Base-by-base conservation (phyloP, 2,888 invertebrate genomes). In the Crioceris asparagi region DNA sequence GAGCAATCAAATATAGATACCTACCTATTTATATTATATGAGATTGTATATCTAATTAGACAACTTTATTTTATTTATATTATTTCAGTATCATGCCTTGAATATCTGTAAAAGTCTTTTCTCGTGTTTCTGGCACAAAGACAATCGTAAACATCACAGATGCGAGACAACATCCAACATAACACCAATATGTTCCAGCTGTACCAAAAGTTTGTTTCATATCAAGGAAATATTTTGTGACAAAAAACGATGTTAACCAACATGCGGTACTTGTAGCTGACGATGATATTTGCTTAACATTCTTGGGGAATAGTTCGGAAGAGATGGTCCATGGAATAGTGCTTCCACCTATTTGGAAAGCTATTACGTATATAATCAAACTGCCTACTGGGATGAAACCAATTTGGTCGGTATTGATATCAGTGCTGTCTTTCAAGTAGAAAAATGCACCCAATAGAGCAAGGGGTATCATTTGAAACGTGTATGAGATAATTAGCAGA, bases 61-160 rank as follows among this genome's bases (percentile, higher is more conserved):
- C n/a, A n/a, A n/a, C n/a, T n/a, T n/a, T n/a, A n/a, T 27, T n/a
- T n/a, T n/a, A n/a, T n/a, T n/a, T n/a, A n/a, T n/a, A n/a, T n/a
- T n/a, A n/a, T n/a, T n/a, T n/a, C n/a, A n/a, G 40, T 19, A 52
- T 32, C 55, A 76, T 72, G 32, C 75, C 71, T 61, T 84, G 83
- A 43, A 92, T 91, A 65, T 91, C 78, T 52, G 79, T 76, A 50
- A 91, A 72, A 50, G 81, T 82, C 66, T 84, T 81, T 16, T 88
- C 90, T 64, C 85, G 90, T 0, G 92, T 92, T 67, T 91, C 91
- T 3, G 90, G 88, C n/a, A 92, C 74, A 34, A 87, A 74, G 26
- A 81, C 54, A 48, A 79, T 69, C 0, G 79, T 76, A 64, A 88
- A 91, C 57, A 83, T 67, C 59, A 80, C 79, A 0, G 77, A 66